Evolutionary conservation across 2,888 invertebrate species (phyloP), one percentile per base, ranked within the genome.

Genomic region (Drosophila pseudotalamancana): DNA sequence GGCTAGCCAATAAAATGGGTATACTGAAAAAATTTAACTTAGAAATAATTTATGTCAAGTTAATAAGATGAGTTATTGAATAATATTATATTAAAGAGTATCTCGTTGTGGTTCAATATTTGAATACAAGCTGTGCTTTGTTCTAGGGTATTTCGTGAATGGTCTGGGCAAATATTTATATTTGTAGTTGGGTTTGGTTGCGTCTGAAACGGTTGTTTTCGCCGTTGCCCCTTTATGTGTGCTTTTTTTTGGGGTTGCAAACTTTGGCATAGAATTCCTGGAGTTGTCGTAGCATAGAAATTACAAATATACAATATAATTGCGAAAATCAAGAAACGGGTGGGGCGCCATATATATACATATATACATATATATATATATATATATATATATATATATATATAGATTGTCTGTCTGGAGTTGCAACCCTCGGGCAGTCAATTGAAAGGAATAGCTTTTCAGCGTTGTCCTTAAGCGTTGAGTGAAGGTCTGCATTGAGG

Each of bases 191-290:
- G n/a, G n/a, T 27, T 72, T 18, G 37, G 42, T 51, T 31, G 37
- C 42, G 61, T 49, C 70, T 62, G 63, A 60, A 74, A 64, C 39
- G 61, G 49, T 63, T 63, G 56, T 51, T 63, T 57, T 61, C 65
- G 46, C 35, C 51, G 40, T 39, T 43, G 59, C 29, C 19, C 19
- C 32, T 43, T 46, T 32, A 27, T 32, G 40, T 51, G 37, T 48
- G 59, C 35, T 54, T 60, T 66, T 65, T 62, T 69, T 71, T 56
- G 77, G 85, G 82, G 85, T 85, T 82, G 85, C 56, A 78, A 81
- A 68, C 63, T 68, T 75, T 77, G 74, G 59, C 63, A 68, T 65
- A 74, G 77, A 82, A 85, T 85, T 83, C 85, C 82, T 77, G 79
- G 79, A 83, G 74, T 82, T 78, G 66, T 66, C 77, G 57, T 61